Evolutionary conservation across 1,140 invertebrate species (phyloP).

Genomic region (Hesperophylax magnus): DNA sequence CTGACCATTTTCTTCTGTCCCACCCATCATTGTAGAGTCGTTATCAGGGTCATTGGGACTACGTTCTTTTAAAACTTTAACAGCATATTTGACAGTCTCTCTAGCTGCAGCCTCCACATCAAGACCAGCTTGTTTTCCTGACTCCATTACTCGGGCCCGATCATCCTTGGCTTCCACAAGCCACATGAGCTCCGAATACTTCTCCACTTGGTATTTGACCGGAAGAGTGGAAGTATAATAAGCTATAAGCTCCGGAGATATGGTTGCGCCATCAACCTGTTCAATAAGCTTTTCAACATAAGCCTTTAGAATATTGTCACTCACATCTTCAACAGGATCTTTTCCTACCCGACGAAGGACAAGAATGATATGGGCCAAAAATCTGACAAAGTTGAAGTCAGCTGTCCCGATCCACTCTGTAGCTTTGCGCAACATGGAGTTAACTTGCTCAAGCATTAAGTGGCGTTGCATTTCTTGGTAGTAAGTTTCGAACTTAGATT

Average conservation of each 20-base stretch:
- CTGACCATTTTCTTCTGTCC: constrained; percentile 58
- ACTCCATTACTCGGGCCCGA: constrained; percentile 66
- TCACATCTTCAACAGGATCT: constrained; percentile 75
- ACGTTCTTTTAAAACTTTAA: constrained; percentile 59
- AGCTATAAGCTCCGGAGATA: constrained; percentile 81
- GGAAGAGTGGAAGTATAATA: constrained; percentile 87
- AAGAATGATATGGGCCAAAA: constrained; percentile 88
- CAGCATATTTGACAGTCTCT: constrained; percentile 85
- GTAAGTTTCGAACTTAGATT: constrained; percentile 66
- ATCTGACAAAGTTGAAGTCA: constrained; percentile 78
- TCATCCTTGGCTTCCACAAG: constrained; percentile 77
- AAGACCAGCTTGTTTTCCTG: constrained; percentile 76
- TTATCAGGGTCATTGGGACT: constrained; percentile 37
- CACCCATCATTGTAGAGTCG: constrained; percentile 57
- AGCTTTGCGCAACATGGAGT: constrained; percentile 66
- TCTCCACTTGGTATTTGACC: constrained; percentile 77
- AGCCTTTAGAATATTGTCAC: constrained; percentile 81
- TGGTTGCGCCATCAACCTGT: constrained; percentile 72
- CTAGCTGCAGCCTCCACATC: constrained; percentile 88
- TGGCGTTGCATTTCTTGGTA: constrained; percentile 67
- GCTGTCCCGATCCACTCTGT: constrained; percentile 62
- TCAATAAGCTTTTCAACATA: constrained; percentile 80
- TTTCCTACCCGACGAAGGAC: constrained; percentile 85
- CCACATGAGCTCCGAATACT: constrained; percentile 87
- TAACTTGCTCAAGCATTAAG: constrained; percentile 66